These are phyloP conservation scores for Porites lobata DNA, from an alignment of 92 coral and sea anemone genomes.

Conservation along the genomic window DNA sequence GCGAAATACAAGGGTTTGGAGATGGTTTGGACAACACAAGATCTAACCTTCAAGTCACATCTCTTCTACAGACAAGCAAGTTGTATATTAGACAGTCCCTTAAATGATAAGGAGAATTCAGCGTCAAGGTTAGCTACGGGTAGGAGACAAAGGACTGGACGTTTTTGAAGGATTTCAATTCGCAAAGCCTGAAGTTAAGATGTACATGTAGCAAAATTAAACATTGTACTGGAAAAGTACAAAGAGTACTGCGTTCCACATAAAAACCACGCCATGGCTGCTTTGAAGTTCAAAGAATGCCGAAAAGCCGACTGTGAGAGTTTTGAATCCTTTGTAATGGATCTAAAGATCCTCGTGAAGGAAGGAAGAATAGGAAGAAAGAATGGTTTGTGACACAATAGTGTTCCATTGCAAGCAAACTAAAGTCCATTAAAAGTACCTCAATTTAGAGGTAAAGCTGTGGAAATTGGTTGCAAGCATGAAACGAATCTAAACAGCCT, in stretches of 20 bases:
- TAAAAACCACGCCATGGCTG: constrained; percentile 42
- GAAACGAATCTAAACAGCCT: constrained; percentile 40
- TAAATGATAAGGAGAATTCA: neutral
- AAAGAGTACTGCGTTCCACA: constrained; percentile 46
- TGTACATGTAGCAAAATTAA: constrained; percentile 9
- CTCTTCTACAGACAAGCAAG: constrained; percentile 1
- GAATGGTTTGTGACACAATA: constrained; percentile 35
- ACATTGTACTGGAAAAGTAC: constrained; percentile 1
- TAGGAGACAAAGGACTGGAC: constrained; percentile 29
- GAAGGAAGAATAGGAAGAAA: constrained; percentile 16
- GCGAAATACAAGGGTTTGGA: constrained; percentile 23
- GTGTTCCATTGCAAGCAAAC: constrained; percentile 23
- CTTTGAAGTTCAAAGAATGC: constrained; percentile 27
- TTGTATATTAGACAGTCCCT: constrained; percentile 12
- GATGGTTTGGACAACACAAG: neutral
- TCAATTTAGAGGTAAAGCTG: constrained; percentile 9
- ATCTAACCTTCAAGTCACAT: neutral
- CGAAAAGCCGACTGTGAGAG: constrained; percentile 22
- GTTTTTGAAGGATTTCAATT: constrained; percentile 16
- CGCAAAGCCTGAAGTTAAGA: constrained; percentile 20
- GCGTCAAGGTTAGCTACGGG: constrained; percentile 15
- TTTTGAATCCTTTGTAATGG: constrained; percentile 15
- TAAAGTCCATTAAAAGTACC: constrained; percentile 24
- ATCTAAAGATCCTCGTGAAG: constrained; percentile 19
- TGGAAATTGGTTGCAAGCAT: neutral